Evolutionary conservation across 2,113 vertebrate genomes (phyloP).

Genomic region (Numenius arquata): DNA sequence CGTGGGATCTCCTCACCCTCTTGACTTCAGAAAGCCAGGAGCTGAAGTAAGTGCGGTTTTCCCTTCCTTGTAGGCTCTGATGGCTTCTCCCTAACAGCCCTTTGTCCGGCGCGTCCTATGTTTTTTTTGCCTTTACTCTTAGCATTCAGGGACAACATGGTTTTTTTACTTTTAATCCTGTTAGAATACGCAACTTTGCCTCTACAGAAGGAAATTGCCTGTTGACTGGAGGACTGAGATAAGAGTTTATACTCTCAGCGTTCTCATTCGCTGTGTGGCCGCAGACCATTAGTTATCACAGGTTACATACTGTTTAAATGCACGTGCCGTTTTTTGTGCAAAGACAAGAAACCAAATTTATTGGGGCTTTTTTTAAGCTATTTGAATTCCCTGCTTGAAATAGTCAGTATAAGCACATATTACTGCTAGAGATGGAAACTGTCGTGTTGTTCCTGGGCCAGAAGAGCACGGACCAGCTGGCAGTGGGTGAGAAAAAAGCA

Average conservation of each 20-base stretch:
- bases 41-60: conserved; percentile 73
- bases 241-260: not conserved
- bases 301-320: not conserved
- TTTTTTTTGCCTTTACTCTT: not conserved
- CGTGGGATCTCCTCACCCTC: conserved; percentile 86
- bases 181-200: not conserved
- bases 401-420: not conserved
- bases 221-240: not conserved
- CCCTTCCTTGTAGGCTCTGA: not conserved
- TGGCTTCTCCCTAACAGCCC: not conserved
- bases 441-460: not conserved
- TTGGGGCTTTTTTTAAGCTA: not conserved
- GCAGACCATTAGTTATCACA: not conserved
- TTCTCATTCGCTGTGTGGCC: not conserved
- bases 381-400: not conserved
- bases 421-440: not conserved
- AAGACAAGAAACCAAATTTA: not conserved
- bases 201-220: not conserved
- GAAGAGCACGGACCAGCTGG: not conserved
- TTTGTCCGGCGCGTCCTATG: fast-evolving
- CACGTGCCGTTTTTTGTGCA: not conserved
- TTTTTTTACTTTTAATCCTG: not conserved
- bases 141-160: not conserved
- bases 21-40: conserved; percentile 81
- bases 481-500: not conserved